Evolutionary conservation across 2,888 invertebrate genomes (phyloP).

Genomic region (Ichneumon xanthorius): DNA sequence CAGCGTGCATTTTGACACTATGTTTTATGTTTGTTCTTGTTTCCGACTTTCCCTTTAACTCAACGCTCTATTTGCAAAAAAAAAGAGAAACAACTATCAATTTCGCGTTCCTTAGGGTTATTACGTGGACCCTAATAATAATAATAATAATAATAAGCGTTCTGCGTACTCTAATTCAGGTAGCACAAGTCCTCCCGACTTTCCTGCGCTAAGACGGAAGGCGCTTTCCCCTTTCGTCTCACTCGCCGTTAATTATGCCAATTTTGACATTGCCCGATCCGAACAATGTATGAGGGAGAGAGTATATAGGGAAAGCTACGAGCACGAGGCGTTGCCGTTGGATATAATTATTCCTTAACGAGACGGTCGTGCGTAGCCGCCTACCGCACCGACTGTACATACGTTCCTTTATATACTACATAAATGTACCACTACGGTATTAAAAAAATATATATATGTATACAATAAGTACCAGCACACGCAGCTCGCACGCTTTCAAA

Average conservation of each 20-base stretch:
- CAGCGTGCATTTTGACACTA: too few relatives aligned
- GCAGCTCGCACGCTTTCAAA: conserved; percentile 35
- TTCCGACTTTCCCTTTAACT: too few relatives aligned
- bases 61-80: neutral
- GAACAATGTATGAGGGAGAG: conserved; percentile 34
- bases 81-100: neutral
- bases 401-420: conserved; percentile 7
- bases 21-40: too few relatives aligned
- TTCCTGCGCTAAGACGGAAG: neutral
- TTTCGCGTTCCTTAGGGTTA: neutral
- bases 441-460: conserved; percentile 4
- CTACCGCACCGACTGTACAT: conserved; percentile 22
- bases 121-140: conserved; percentile 12
- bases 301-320: conserved; percentile 6
- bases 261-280: conserved; percentile 43
- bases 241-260: conserved; percentile 33
- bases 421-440: neutral
- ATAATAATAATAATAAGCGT: neutral
- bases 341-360: conserved; percentile 60
- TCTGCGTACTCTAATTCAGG: neutral
- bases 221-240: neutral
- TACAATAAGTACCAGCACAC: neutral
- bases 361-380: conserved; percentile 50
- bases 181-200: conserved; percentile 7
- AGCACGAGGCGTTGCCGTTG: conserved; percentile 9